Evolutionary conservation across 2,888 invertebrate genomes (phyloP), one percentile per base, ranked within the genome.

Genomic region (Adineta ricciae): DNA sequence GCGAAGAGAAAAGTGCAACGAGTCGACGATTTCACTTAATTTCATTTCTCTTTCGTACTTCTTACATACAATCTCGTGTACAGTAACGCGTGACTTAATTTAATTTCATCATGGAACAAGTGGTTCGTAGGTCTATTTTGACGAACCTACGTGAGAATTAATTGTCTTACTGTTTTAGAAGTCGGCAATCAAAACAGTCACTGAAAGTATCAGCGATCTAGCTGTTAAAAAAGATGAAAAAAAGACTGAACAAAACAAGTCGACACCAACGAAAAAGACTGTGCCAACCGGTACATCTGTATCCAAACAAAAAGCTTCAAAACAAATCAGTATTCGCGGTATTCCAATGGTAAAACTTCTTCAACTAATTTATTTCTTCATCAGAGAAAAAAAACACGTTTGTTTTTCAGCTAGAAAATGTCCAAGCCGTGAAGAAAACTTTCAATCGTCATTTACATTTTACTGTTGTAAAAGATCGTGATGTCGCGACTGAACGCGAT

Each of bases 381-480:
- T 9, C n/a, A n/a, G 14, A 49, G 8, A 49, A n/a, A n/a, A n/a
- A n/a, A n/a, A n/a, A n/a, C 14, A 49, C n/a, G 14, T n/a, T 56
- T 56, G 14, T n/a, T 49, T 49, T 49, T 14, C 19, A 64, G 56
- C 27, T 64, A 56, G 99, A 97, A 91, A 97, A 97, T 93, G 98
- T 99, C 84, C 92, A 94, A 84, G 96, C 96, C 91, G 94, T 99
- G 89, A 99, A 98, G 93, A 97, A 96, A 91, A 94, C 95, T 72
- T 99, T 99, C 92, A 99, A 99, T 92, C 94, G 98, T 88, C 99
- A 99, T 91, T 93, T 99, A 86, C 99, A 99, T 90, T 99, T 97
- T 91, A 98, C 98, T 84, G 92, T 99, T 88, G 98, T 98, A 88
- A 99, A 99, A 92, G 99, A 99, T 91, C 93, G 99, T 88, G 99